Evolutionary conservation across 2,888 invertebrate genomes (phyloP), one percentile per base, ranked within the genome.

Genomic region (Ophion slaviceki): DNA sequence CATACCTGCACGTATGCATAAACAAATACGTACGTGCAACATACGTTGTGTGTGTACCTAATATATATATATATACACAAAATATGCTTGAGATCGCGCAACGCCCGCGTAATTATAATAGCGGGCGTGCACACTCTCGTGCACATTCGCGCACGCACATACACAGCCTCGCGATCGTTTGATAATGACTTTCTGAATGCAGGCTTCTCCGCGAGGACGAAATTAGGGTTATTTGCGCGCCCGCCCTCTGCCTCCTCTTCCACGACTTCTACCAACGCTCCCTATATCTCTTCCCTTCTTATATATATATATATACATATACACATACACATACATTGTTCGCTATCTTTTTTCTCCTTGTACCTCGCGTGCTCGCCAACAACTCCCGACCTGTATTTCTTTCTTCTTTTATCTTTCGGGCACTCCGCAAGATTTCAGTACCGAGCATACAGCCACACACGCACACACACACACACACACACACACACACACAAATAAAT

Each of bases 211-310:
- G 80, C 89, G 90, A 91, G 88, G 90, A 89, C 88, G 89, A 92
- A 92, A 92, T 92, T 92, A 92, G 92, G 92, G 92, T 92, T 92
- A 92, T 92, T 92, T 92, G 90, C 90, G 89, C 87, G 89, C 86
- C 87, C 86, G 80, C 87, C 84, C 86, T 87, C 86, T 87, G 87
- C 83, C 84, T 88, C 77, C 80, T 74, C 83, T 76, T 81, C 79
- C 76, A 70, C 83, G 79, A 84, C 70, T 84, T 84, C 82, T 82
- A 80, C 78, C 82, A 78, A 82, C 83, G 57, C 61, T 79, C 77
- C 68, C 80, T 76, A 72, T 84, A 81, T 85, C 78, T 80, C 47
- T 77, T 77, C 71, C 77, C 78, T 84, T 72, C 82, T 86, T 83
- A 20, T 7, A 4, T 82, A 53, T 17, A 53, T 17, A 17, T 17